Evolutionary conservation across 2,797 vertebrate species (phyloP).

Genomic region (Dendrocincla tyrannina): DNA sequence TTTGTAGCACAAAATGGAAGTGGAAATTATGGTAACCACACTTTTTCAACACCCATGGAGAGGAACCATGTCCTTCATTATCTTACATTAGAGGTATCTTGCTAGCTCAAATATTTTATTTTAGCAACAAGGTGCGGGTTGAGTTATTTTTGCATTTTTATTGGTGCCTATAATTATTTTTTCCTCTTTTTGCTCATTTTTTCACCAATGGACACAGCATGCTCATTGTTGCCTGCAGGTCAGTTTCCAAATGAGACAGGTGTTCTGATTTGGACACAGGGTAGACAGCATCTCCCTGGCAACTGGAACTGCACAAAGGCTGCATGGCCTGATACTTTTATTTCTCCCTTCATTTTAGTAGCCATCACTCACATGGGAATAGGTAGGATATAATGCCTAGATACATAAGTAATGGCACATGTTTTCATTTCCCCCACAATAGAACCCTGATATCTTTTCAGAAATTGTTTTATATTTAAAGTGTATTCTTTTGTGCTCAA

Average conservation of each 20-base stretch:
- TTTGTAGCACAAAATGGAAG: background rate
- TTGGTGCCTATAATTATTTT: background rate
- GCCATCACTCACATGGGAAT: background rate
- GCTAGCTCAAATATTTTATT: background rate
- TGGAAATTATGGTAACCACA: fast-evolving
- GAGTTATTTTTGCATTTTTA: background rate
- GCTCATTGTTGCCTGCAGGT: background rate
- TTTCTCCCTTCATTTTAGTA: background rate
- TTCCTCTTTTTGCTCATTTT: background rate
- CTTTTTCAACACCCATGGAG: background rate
- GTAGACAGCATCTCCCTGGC: background rate
- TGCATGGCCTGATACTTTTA: background rate
- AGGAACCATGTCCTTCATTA: background rate
- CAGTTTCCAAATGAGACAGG: slow-evolving; percentile 20
- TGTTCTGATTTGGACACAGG: background rate
- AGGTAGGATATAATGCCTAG: background rate
- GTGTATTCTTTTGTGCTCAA: background rate
- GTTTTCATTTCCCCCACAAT: background rate
- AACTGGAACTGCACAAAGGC: background rate
- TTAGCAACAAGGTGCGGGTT: background rate
- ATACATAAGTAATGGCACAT: fast-evolving
- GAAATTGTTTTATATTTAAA: background rate
- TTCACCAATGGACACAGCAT: background rate
- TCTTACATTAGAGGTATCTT: background rate
- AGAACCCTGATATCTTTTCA: background rate